Base-by-base conservation (phyloP, 2,113 vertebrate genomes). In the Trichomycterus rosablanca region DNA sequence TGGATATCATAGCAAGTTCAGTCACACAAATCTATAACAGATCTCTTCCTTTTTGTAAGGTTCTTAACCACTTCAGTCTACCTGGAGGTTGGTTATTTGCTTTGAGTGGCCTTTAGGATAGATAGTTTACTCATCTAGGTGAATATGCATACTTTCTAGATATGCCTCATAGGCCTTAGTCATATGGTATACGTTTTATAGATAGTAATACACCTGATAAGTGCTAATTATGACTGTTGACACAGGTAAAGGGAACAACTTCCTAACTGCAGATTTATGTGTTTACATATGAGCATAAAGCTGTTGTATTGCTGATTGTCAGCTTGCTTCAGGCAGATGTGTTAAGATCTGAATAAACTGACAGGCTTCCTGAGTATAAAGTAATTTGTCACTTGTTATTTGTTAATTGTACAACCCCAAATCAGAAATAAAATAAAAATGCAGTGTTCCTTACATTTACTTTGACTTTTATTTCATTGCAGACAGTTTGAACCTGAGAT, bases 161-260 rank as follows among this genome's bases (percentile, higher is more conserved):
- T 43, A 32, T 50, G 11, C 4, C 11, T 22, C 22, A 48, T 12
- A 7, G 39, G 46, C 22, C 14, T n/a, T 40, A 12, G 16, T 43
- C 11, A n/a, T 51, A 7, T 51, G 3, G 16, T 7, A 65, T 67
- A 63, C 49, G 67, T 82, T 76, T 76, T 79, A n/a, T n/a, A n/a
- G n/a, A n/a, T n/a, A n/a, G n/a, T n/a, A n/a, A n/a, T n/a, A n/a
- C n/a, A 66, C 50, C 65, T 66, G 72, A 72, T 74, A 78, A 72
- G 76, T 63, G 80, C 83, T 30, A 86, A 81, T 84, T 84, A 74
- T 76, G 69, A 77, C 78, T 68, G 66, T 61, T 68, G 71, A 63
- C 56, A 63, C 52, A 7, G 8, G n/a, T 19, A 10, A 49, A 35
- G 37, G 48, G 77, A 87, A 80, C 83, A 80, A 83, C 82, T 84